Evolutionary conservation across 2,113 vertebrate genomes (phyloP).

Genomic region (Tychaedon coryphoeus): DNA sequence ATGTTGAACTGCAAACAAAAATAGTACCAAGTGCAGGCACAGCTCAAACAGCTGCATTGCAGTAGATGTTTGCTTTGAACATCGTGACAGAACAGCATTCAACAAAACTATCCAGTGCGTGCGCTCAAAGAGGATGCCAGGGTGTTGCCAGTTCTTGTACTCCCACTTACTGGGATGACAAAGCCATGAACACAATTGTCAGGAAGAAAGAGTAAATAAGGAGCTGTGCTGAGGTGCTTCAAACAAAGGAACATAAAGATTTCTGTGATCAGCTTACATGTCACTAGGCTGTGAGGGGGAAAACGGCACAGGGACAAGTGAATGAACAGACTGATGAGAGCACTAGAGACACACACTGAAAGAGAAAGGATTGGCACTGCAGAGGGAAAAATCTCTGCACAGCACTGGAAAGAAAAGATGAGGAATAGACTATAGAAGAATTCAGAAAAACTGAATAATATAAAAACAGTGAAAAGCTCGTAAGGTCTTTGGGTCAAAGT

Average conservation of each 20-base stretch:
- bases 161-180: conserved; percentile 44
- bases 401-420: background rate
- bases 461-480: background rate
- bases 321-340: background rate
- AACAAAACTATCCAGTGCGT: background rate
- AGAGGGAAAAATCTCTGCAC: background rate
- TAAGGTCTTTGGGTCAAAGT: background rate
- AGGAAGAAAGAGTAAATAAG: background rate
- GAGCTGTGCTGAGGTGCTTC: background rate
- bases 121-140: background rate
- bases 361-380: background rate
- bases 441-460: background rate
- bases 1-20: conserved; percentile 41
- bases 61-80: conserved; percentile 57
- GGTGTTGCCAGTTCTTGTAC: background rate
- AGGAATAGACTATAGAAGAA: background rate
- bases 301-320: background rate
- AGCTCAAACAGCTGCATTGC: conserved; percentile 67
- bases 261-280: background rate
- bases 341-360: background rate
- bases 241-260: background rate
- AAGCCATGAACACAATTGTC: conserved; percentile 11
- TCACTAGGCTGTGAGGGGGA: background rate
- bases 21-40: conserved; percentile 26
- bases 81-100: background rate